Conservation (phyloP, 2,888 invertebrate genomes). For the Lasioglossum villosulum region DNA sequence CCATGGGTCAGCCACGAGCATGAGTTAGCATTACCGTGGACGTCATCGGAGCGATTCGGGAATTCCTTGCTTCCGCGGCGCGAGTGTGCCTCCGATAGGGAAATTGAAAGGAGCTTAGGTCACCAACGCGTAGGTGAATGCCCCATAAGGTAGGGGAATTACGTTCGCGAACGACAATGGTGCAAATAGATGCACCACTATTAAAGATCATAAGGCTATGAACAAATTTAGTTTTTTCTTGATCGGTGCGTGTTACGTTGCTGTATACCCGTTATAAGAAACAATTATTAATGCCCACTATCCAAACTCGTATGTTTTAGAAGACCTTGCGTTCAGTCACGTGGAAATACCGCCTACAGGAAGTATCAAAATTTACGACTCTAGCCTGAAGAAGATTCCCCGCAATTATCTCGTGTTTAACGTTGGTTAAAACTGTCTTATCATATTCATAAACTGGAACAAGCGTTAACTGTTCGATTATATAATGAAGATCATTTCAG, state of each 20-base stretch:
- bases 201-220: not conserved
- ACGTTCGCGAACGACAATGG: not conserved
- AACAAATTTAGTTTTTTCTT: not conserved
- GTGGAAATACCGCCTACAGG: conserved; percentile 10
- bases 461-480: not conserved
- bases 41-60: conserved; percentile 36
- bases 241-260: not conserved
- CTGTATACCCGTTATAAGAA: not conserved
- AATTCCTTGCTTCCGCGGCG: conserved; percentile 47
- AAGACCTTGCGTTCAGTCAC: not conserved
- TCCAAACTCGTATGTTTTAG: not conserved
- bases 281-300: not conserved
- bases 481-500: not conserved
- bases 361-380: not conserved
- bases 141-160: conserved; percentile 9
- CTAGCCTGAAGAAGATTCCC: no score
- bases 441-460: not conserved
- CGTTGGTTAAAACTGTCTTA: not conserved
- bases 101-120: conserved; percentile 31
- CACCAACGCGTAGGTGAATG: conserved; percentile 52
- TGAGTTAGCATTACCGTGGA: not conserved
- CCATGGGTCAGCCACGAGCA: conserved; percentile 23
- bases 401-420: not conserved
- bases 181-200: not conserved
- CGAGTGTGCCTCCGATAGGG: not conserved